Evolutionary conservation across 2,113 vertebrate species (phyloP), one percentile per base, ranked within the genome.

Genomic region (Sinosuthora webbiana): DNA sequence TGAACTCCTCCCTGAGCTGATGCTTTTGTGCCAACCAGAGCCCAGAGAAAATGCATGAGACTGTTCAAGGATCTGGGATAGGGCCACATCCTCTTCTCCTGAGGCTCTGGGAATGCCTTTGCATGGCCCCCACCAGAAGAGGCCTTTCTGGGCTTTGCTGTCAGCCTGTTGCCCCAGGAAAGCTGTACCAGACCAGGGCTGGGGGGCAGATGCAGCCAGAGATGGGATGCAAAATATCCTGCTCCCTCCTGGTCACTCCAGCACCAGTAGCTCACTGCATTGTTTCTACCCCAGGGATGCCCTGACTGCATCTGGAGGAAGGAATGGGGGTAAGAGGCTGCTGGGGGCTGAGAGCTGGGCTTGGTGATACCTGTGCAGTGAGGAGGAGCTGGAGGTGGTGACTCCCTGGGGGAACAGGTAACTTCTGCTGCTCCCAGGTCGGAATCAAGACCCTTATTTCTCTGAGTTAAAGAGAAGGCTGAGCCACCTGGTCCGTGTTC

Each of bases 301-400:
- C 12, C 47, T 75, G 52, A 19, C 23, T 57, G 24, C 23, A 24
- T 19, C 35, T 71, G 56, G 39, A 63, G 23, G 53, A 71, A 82
- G 30, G 27, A 83, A 33, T 10, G 0, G 9, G 17, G 5, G 2
- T 30, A n/a, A n/a, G 81, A 83, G 49, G 57, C 22, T 59, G 44
- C 42, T 39, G 80, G n/a, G n/a, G 31, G 28, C 47, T 80, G 37
- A 49, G 22, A 25, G 15, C 49, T 50, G 31, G 25, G 23, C 5
- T 44, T 16, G 17, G 45, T 39, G 65, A 11, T 17, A n/a, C 3
- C 52, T 4, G 0, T 37, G 24, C 78, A 67, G 25, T 0, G 3
- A 47, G 35, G 41, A 77, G 45, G 13, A 89, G 35, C 35, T 56
- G 47, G 80, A 73, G 33, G 62, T 33, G 45, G 24, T 45, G 39